Percentiles rank a stretch among this genome's conserved stretches.
phyloP scores from a whole-genome alignment of 2,797 vertebrate genomes.

The Prunella strophiata region DNA sequence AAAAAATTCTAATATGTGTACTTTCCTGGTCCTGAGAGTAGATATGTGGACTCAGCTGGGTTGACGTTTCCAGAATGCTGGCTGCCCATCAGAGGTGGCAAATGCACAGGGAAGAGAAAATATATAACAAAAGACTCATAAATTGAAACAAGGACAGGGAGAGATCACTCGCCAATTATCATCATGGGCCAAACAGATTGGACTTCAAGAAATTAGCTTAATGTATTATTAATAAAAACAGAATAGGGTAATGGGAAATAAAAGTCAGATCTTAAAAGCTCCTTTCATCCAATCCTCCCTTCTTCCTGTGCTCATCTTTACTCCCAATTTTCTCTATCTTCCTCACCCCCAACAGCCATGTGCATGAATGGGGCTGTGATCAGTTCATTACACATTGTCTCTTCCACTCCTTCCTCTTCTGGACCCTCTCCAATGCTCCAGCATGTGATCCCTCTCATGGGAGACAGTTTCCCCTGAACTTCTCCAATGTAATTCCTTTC shows the following conservation, averaged over 20 bases:
- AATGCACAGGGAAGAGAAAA: background rate
- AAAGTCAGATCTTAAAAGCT: background rate
- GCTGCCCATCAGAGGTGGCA: rapidly evolving
- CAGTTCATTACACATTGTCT: background rate
- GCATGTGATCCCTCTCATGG: rapidly evolving
- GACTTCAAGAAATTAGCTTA: background rate
- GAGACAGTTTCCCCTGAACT: background rate
- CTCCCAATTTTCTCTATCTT: rapidly evolving
- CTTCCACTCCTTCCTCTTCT: background rate
- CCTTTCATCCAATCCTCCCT: background rate
- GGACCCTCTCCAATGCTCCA: background rate
- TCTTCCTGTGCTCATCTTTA: background rate
- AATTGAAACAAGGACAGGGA: background rate
- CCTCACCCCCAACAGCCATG: too few species aligned
- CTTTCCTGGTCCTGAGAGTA: background rate
- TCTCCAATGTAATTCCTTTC: background rate
- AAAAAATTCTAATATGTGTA: background rate
- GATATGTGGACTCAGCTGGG: background rate
- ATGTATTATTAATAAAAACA: background rate
- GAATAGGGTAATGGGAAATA: background rate
- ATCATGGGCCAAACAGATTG: background rate
- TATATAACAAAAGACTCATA: background rate
- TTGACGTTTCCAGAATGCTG: background rate
- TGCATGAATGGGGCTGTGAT: background rate
- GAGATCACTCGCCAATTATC: background rate